Conservation (phyloP, 2,113 vertebrate genomes). For the Calcarius ornatus region DNA sequence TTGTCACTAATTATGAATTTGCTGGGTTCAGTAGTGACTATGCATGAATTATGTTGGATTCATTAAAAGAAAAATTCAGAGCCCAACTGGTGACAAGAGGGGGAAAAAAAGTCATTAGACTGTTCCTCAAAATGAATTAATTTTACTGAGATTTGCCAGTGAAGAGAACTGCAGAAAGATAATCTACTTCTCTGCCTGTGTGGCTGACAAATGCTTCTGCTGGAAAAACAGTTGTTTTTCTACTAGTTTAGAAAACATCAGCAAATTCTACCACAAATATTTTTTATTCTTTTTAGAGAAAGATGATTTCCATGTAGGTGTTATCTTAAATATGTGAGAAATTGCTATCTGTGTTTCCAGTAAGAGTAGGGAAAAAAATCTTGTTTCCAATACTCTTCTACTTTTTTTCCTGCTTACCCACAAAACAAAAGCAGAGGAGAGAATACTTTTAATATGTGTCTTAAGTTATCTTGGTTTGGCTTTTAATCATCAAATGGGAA, state of each 20-base stretch:
- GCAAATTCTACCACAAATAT: neutral
- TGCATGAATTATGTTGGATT: conserved; percentile 64
- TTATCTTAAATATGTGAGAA: neutral
- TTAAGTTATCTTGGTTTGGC: neutral
- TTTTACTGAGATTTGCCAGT: neutral
- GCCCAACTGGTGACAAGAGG: conserved; percentile 1
- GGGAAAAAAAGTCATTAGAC: neutral
- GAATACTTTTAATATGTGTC: neutral
- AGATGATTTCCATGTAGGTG: neutral
- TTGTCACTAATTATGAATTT: conserved; percentile 74
- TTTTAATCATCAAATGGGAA: neutral
- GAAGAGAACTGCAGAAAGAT: neutral
- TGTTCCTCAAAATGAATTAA: neutral
- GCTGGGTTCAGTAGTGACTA: conserved; percentile 70
- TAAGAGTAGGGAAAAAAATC: neutral
- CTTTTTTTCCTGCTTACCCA: neutral
- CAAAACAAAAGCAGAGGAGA: neutral
- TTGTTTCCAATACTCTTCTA: neutral
- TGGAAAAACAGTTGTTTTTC: neutral
- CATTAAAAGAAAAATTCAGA: conserved; percentile 56
- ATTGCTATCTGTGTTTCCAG: neutral
- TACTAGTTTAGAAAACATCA: neutral
- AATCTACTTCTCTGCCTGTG: neutral
- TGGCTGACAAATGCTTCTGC: neutral
- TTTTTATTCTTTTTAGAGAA: neutral